Percentiles rank a stretch among this genome's conserved stretches.
phyloP scores from a whole-genome alignment of 2,797 vertebrate species.

The Enteromius thamalakanensis region DNA sequence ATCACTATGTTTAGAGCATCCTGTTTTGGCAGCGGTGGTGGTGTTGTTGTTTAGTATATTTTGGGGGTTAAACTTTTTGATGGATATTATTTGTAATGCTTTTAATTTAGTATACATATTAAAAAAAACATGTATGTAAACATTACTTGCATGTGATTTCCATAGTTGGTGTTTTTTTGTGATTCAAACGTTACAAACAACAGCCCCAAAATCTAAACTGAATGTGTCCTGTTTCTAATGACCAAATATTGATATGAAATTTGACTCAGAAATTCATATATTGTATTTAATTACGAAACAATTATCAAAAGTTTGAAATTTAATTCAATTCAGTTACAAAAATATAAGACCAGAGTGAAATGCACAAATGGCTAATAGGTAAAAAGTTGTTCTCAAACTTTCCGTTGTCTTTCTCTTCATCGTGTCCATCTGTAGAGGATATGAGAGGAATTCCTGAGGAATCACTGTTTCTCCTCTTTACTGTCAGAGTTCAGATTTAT shows the following conservation, averaged over 20 bases:
- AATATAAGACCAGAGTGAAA: not conserved
- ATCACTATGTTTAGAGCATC: not conserved
- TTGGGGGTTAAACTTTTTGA: not conserved
- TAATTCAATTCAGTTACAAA: not conserved
- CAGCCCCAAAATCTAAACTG: not conserved
- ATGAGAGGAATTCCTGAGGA: slow-evolving; percentile 36
- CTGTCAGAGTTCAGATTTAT: slow-evolving; percentile 49
- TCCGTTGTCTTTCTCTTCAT: not conserved
- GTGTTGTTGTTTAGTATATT: not conserved
- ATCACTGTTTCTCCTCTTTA: slow-evolving; percentile 24
- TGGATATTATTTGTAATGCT: not conserved
- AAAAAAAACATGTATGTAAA: not conserved
- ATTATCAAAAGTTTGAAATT: no score
- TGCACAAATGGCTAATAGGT: not conserved
- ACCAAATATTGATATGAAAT: not conserved
- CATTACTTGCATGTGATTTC: not conserved
- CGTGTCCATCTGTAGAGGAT: slow-evolving; percentile 36
- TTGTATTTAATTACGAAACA: not conserved
- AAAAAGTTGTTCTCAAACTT: not conserved
- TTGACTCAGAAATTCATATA: not conserved
- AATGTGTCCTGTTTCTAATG: not conserved
- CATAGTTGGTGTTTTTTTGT: no score
- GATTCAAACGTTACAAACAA: no score
- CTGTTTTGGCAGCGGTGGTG: not conserved
- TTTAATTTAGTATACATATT: not conserved